Evolutionary conservation across 1,140 invertebrate species (phyloP), one percentile per base, ranked within the genome.

Genomic region (Drosophila ironensis): DNA sequence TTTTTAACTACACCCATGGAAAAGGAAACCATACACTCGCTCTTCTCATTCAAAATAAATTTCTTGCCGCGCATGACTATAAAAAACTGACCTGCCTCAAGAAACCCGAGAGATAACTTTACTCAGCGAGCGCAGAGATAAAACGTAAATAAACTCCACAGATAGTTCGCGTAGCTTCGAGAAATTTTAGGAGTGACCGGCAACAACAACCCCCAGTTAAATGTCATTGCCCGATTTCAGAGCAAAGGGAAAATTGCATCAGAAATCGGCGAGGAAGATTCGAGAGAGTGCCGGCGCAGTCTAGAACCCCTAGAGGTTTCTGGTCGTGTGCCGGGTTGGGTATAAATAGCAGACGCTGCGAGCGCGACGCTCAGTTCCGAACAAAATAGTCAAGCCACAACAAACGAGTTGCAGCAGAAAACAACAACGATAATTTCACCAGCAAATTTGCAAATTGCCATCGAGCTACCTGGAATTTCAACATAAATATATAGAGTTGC

Each of bases 321-420:
- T 25, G 35, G n/a, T 2, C 9, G 2, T 0, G 9, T 33, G 30
- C 4, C 8, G 1, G n/a, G n/a, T 8, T 17, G 0, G 12, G 56
- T 84, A 86, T 84, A 84, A 86, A 84, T 80, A 78, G 44, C 53
- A 19, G 42, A 4, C 35, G 14, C 3, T 27, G 7, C 0, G 4
- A 27, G 11, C 14, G 20, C 1, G 37, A 11, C 35, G 41, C 22
- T 20, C 71, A 86, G 42, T 86, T 63, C 2, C 40, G 44, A 24
- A 50, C 2, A 40, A 47, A 24, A 50, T 22, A 41, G 6, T 6
- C 25, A 17, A 38, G 37, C 7, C 41, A 53, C n/a, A n/a, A n/a
- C n/a, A n/a, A n/a, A 53, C 38, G 27, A 20, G 40, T 12, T 44
- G n/a, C 38, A 72, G 4, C 30, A 17, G 12, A 7, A 3, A 1